Evolutionary conservation across 2,888 invertebrate species (phyloP).

Genomic region (Pristionchus fissidentatus): DNA sequence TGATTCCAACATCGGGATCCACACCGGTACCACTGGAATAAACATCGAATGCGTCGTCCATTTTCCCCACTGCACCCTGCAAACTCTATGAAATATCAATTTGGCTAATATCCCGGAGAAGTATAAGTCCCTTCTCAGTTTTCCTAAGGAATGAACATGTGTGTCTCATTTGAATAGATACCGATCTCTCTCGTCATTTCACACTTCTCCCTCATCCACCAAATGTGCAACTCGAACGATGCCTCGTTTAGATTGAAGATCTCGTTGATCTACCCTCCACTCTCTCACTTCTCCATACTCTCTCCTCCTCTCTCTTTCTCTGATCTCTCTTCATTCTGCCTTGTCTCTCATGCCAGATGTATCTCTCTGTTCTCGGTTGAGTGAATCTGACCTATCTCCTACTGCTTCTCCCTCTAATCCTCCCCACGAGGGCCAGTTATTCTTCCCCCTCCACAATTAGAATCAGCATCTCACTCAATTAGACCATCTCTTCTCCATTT

Average conservation of each 20-base stretch:
- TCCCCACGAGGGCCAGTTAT: neutral
- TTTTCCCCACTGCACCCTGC: neutral
- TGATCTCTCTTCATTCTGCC: neutral
- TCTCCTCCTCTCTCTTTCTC: slow-evolving; percentile 18
- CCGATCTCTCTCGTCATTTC: slow-evolving; percentile 27
- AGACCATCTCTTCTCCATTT: slow-evolving; percentile 23
- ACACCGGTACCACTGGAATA: too few species aligned
- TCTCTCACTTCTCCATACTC: neutral
- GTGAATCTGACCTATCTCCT: slow-evolving; percentile 37
- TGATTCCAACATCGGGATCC: too few species aligned
- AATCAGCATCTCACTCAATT: slow-evolving; percentile 2
- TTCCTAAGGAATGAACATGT: neutral
- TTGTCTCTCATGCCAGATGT: slow-evolving; percentile 31
- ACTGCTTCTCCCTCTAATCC: neutral
- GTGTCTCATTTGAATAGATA: slow-evolving; percentile 12
- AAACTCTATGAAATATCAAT: too few species aligned
- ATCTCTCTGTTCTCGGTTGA: slow-evolving; percentile 39
- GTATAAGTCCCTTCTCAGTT: too few species aligned
- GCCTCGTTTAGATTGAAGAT: neutral
- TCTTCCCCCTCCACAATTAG: neutral
- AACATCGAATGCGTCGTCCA: neutral
- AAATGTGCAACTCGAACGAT: slow-evolving; percentile 29
- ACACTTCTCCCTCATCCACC: neutral
- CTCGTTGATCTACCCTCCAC: slow-evolving; percentile 19
- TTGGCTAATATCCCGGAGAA: too few species aligned